These are phyloP conservation scores for Elymnias hypermnestra DNA, from an alignment of 1,140 invertebrate species.

Conservation along the genomic window DNA sequence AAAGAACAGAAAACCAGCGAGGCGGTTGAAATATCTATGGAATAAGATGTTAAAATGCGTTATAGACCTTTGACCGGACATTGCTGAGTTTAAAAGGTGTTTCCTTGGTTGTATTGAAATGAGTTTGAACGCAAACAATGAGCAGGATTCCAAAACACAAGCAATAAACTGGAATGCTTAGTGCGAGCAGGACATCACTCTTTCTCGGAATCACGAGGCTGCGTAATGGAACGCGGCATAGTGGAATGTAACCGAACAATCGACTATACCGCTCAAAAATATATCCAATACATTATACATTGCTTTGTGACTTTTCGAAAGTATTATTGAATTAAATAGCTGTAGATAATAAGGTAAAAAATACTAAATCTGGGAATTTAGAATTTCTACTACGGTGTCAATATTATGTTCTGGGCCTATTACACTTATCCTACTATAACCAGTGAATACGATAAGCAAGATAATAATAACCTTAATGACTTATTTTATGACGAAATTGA, in stretches of 20 bases:
- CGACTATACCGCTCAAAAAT: slow-evolving; percentile 32
- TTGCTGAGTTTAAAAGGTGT: slow-evolving; percentile 35
- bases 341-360: no score
- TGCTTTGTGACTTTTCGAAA: slow-evolving; percentile 3
- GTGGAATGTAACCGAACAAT: slow-evolving; percentile 63
- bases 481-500: no score
- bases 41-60: no score
- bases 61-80: slow-evolving; percentile 48
- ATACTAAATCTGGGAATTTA: no score
- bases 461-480: no score
- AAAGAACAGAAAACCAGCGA: no score
- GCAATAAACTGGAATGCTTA: slow-evolving; percentile 56
- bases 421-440: no score
- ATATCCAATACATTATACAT: slow-evolving; percentile 18
- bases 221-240: slow-evolving; percentile 61
- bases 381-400: no score
- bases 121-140: slow-evolving; percentile 63
- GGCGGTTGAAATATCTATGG: no score
- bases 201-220: slow-evolving; percentile 63
- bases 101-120: slow-evolving; percentile 62
- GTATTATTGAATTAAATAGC: neutral
- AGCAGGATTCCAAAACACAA: slow-evolving; percentile 66
- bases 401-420: no score
- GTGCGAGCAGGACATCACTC: slow-evolving; percentile 61
- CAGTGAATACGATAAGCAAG: no score